A percentile compares a stretch with the other conserved stretches of the same genome.
phyloP scores from a whole-genome alignment of 92 coral and sea anemone species.

The Muricea muricata region DNA sequence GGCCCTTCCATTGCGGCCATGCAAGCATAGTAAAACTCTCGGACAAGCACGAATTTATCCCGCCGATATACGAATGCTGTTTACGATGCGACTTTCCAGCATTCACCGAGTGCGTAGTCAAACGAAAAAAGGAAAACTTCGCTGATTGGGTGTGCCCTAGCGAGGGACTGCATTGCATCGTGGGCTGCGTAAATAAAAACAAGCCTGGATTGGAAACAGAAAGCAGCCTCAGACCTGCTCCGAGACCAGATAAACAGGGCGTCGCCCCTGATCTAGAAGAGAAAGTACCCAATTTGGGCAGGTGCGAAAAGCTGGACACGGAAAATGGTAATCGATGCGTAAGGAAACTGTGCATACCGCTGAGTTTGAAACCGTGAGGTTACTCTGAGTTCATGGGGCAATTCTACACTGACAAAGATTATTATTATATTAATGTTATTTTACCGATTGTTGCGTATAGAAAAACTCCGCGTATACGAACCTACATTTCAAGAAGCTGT shows the following conservation, averaged over 20 bases:
- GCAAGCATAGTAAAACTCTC: background rate
- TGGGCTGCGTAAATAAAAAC: constrained; percentile 20
- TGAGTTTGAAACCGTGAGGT: background rate
- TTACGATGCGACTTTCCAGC: background rate
- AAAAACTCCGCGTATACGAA: too few relatives aligned
- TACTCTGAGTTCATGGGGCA: background rate
- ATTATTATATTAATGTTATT: too few relatives aligned
- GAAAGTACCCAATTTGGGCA: too few relatives aligned
- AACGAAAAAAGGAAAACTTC: background rate
- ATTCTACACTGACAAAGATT: too few relatives aligned
- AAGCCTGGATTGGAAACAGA: too few relatives aligned
- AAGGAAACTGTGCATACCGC: background rate
- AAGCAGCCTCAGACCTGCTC: too few relatives aligned
- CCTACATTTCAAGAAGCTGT: too few relatives aligned
- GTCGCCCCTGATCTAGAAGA: too few relatives aligned
- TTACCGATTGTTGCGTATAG: too few relatives aligned
- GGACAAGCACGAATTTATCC: background rate
- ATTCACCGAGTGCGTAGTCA: constrained; percentile 1
- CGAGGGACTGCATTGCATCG: constrained; percentile 20
- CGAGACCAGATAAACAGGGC: too few relatives aligned
- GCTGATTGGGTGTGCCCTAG: constrained; percentile 7
- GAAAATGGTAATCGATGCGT: constrained; percentile 5
- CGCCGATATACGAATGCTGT: constrained; percentile 3
- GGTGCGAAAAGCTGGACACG: background rate
- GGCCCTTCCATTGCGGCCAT: background rate